Conservation (phyloP, 2,888 invertebrate genomes). For the Eristalis arbustorum region DNA sequence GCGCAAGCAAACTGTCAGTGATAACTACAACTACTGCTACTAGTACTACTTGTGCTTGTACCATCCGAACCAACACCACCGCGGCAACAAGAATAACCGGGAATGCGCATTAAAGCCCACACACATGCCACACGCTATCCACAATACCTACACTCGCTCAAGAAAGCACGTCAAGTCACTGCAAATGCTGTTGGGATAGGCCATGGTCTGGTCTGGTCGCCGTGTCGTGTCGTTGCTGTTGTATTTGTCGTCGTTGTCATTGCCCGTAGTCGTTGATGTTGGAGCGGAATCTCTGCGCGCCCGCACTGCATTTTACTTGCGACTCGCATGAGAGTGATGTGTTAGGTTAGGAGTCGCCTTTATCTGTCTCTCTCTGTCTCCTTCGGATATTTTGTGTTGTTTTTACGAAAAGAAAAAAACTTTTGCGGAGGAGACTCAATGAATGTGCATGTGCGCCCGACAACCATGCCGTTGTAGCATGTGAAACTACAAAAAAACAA, state of each 20-base stretch:
- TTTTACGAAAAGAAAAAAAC: not conserved
- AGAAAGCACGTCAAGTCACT: conserved; percentile 44
- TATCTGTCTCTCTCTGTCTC: not conserved
- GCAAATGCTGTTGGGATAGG: conserved; percentile 64
- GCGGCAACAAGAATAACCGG: conserved; percentile 24
- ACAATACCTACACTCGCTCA: not conserved
- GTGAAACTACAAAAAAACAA: conserved; percentile 21
- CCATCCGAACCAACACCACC: not conserved
- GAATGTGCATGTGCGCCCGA: conserved; percentile 56
- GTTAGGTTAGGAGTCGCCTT: conserved; percentile 9
- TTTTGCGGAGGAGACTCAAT: conserved; percentile 50
- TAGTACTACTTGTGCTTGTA: not conserved
- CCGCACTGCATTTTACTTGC: conserved; percentile 52
- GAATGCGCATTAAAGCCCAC: conserved; percentile 56
- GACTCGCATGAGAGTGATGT: conserved; percentile 64
- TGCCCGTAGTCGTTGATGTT: not conserved
- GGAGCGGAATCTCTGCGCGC: conserved; percentile 42
- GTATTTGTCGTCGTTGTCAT: not conserved
- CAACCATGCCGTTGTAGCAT: conserved; percentile 16
- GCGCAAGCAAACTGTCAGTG: not conserved
- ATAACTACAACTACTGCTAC: conserved; percentile 11
- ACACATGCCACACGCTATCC: conserved; percentile 17
- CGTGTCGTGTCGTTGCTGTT: not conserved
- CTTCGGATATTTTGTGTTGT: conserved; percentile 15
- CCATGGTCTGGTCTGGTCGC: conserved; percentile 30